Percentiles rank a stretch among this genome's conserved stretches.
phyloP scores from a whole-genome alignment of 1,140 invertebrate species.

The Theocolax elegans region DNA sequence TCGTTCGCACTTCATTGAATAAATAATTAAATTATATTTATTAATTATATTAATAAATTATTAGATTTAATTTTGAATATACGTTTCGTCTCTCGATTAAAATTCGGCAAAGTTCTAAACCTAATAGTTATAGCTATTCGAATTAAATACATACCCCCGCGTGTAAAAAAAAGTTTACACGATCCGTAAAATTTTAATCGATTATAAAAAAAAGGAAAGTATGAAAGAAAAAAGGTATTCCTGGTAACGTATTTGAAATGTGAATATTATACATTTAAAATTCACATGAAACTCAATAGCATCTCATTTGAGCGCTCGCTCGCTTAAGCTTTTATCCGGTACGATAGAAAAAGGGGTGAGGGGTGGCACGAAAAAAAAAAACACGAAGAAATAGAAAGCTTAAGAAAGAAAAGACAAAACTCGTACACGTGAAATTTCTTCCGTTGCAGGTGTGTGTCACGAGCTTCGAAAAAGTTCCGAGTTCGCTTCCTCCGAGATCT shows the following conservation, averaged over 20 bases:
- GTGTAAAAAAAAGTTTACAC: too few relatives aligned
- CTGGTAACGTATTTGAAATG: not conserved
- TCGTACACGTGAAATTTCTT: slow-evolving; percentile 18
- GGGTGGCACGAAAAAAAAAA: not conserved
- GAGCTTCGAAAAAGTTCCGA: slow-evolving; percentile 24
- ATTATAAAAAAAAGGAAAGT: too few relatives aligned
- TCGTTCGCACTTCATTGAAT: too few relatives aligned
- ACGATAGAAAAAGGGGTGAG: slow-evolving; percentile 10
- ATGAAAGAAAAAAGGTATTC: too few relatives aligned
- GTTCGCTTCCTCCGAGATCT: slow-evolving; percentile 12
- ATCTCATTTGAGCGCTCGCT: slow-evolving; percentile 2
- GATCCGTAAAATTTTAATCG: too few relatives aligned
- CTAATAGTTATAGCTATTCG: too few relatives aligned
- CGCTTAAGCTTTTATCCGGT: slow-evolving; percentile 12
- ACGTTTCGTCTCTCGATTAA: too few relatives aligned
- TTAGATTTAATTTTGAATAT: too few relatives aligned
- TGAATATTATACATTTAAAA: not conserved
- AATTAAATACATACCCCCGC: too few relatives aligned
- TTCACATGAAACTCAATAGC: slow-evolving; percentile 23
- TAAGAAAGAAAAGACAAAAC: slow-evolving; percentile 21
- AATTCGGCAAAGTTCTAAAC: too few relatives aligned
- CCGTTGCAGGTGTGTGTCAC: slow-evolving; percentile 33
- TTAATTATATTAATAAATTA: too few relatives aligned
- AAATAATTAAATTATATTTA: too few relatives aligned
- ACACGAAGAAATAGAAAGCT: slow-evolving; percentile 3